Evolutionary conservation across 2,888 invertebrate species (phyloP).

Genomic region (Tupiocoris notatus): DNA sequence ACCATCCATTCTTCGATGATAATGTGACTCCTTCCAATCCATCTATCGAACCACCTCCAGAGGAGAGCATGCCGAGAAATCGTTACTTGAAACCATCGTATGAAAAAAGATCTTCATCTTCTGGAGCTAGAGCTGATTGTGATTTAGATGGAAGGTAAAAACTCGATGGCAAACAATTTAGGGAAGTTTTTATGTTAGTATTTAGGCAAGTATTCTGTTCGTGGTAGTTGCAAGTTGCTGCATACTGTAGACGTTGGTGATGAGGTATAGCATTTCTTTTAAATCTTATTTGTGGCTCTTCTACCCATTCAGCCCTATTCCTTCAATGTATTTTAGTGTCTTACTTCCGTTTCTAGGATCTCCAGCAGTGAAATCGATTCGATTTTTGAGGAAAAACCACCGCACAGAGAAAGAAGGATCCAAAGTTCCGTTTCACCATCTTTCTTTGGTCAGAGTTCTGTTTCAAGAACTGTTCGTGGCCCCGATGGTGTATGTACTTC

Average conservation of each 20-base stretch:
- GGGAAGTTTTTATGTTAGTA: too few relatives aligned
- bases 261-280: too few relatives aligned
- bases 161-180: too few relatives aligned
- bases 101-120: slow-evolving; percentile 13
- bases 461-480: slow-evolving; percentile 16
- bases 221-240: too few relatives aligned
- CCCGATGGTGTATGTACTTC: slow-evolving; percentile 39
- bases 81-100: slow-evolving; percentile 39
- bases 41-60: neutral
- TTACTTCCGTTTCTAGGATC: too few relatives aligned
- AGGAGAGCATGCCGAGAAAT: slow-evolving; percentile 36
- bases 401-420: neutral
- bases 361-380: slow-evolving; percentile 4
- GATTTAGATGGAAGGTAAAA: slow-evolving; percentile 40
- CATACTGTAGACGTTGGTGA: too few relatives aligned
- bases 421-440: neutral
- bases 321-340: too few relatives aligned
- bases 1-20: neutral
- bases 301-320: too few relatives aligned
- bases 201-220: too few relatives aligned
- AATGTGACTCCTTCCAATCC: neutral
- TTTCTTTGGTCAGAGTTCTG: slow-evolving; percentile 10
- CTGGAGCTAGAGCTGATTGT: slow-evolving; percentile 15
- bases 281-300: too few relatives aligned
- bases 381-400: slow-evolving; percentile 10